Conservation (phyloP, 2,797 vertebrate species). For the Tangara arthus region DNA sequence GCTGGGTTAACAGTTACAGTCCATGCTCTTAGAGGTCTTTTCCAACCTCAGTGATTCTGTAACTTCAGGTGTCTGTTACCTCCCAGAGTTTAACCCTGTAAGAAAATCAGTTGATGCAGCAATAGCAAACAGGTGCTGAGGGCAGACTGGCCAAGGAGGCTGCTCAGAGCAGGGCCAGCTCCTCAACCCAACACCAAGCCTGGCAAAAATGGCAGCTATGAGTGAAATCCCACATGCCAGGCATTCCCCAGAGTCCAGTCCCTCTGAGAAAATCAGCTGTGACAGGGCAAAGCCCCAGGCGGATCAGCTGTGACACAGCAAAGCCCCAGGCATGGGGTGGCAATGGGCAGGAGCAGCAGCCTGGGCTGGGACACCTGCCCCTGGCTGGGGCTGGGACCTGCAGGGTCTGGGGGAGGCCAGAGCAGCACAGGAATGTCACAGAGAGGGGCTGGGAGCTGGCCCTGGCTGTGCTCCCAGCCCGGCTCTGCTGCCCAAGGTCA, state of each 20-base stretch:
- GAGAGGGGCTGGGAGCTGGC: neutral
- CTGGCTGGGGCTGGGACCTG: neutral
- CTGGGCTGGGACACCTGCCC: accelerated
- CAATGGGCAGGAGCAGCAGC: neutral
- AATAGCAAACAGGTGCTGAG: accelerated
- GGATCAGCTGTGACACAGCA: neutral
- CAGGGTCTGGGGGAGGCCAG: neutral
- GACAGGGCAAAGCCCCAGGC: neutral
- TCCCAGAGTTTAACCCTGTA: neutral
- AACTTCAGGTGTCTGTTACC: neutral
- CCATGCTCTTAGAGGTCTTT: accelerated
- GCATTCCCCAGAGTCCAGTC: neutral
- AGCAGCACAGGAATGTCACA: accelerated
- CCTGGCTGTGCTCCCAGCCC: neutral
- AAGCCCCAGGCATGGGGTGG: accelerated
- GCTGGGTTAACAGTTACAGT: neutral
- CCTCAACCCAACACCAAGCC: neutral
- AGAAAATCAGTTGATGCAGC: neutral
- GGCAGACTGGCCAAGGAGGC: neutral
- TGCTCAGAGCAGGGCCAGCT: neutral
- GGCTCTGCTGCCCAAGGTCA: neutral
- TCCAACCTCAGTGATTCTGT: neutral
- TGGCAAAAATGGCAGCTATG: accelerated
- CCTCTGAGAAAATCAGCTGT: neutral
- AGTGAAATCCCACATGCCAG: neutral